phyloP scores from a whole-genome alignment of 2,797 vertebrate genomes.

The Balearica regulorum region DNA sequence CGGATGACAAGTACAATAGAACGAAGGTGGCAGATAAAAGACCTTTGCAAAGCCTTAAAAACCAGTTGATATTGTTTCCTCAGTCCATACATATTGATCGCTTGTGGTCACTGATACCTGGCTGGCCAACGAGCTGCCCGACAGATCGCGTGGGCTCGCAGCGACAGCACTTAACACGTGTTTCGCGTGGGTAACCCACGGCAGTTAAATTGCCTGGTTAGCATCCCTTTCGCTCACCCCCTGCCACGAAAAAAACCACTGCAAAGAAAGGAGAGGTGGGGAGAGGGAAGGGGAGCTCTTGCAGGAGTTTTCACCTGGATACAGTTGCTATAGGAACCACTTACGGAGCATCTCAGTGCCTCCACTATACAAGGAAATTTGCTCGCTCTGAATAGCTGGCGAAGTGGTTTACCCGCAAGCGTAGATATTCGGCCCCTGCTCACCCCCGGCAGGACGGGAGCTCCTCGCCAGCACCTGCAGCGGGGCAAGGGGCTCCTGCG shows the following conservation, averaged over 20 bases:
- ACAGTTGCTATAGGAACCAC: conserved; percentile 74
- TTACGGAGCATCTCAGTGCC: not conserved
- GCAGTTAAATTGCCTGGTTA: conserved; percentile 15
- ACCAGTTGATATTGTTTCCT: not conserved
- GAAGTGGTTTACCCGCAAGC: not conserved
- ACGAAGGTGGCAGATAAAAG: not conserved
- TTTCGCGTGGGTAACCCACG: not conserved
- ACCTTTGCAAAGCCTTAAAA: not conserved
- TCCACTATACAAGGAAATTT: conserved; percentile 9
- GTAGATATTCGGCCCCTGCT: not conserved
- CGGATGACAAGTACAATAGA: not conserved
- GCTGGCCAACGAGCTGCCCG: not conserved
- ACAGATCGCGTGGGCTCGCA: rapidly evolving
- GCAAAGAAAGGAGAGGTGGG: not conserved
- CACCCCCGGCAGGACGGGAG: not conserved
- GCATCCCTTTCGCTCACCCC: not conserved
- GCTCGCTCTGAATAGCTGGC: not conserved
- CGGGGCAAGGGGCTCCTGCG: rapidly evolving
- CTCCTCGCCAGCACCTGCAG: not conserved
- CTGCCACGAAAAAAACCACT: conserved; percentile 6
- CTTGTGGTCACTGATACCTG: not conserved
- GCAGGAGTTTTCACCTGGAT: conserved; percentile 62
- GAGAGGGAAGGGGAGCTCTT: conserved; percentile 35
- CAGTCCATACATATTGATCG: rapidly evolving
- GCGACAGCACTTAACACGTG: not conserved